Conservation (phyloP, 2,888 invertebrate species). For the Meandrusa payeni region DNA sequence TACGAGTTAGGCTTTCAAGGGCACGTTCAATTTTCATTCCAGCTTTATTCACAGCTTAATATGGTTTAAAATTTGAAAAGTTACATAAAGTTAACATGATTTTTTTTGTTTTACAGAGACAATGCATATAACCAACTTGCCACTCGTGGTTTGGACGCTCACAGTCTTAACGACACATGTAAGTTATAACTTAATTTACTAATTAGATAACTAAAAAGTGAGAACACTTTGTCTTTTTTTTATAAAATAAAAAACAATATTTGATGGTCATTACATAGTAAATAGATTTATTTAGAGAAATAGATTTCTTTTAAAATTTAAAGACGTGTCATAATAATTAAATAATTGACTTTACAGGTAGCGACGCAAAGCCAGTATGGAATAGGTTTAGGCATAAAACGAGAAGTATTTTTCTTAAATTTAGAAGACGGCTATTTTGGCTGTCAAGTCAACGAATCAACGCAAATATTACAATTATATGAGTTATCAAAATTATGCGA, state of each 20-base stretch:
- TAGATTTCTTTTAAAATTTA: too few species aligned
- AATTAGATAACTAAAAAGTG: too few species aligned
- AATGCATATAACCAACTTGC: slow-evolving; percentile 94
- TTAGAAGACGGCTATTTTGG: slow-evolving; percentile 98
- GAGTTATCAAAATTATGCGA: slow-evolving; percentile 97
- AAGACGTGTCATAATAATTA: too few species aligned
- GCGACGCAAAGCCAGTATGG: slow-evolving; percentile 89
- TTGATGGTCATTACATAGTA: too few species aligned
- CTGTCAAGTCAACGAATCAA: slow-evolving; percentile 98
- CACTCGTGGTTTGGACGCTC: slow-evolving; percentile 95
- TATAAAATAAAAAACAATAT: too few species aligned
- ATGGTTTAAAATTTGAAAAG: too few species aligned
- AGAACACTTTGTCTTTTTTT: too few species aligned
- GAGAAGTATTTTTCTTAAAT: slow-evolving; percentile 97
- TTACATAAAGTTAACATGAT: not conserved
- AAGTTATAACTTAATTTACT: too few species aligned
- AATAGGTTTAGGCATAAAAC: slow-evolving; percentile 91
- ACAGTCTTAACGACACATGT: slow-evolving; percentile 90
- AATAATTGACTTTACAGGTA: slow-evolving; percentile 77
- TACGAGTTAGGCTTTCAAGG: too few species aligned
- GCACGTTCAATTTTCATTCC: too few species aligned
- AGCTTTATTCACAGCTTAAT: too few species aligned
- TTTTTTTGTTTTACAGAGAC: slow-evolving; percentile 88
- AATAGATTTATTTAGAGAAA: too few species aligned
- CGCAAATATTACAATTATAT: slow-evolving; percentile 96